These are phyloP conservation scores for Acleris literana DNA, from an alignment of 2,888 invertebrate species.

Conservation along the genomic window DNA sequence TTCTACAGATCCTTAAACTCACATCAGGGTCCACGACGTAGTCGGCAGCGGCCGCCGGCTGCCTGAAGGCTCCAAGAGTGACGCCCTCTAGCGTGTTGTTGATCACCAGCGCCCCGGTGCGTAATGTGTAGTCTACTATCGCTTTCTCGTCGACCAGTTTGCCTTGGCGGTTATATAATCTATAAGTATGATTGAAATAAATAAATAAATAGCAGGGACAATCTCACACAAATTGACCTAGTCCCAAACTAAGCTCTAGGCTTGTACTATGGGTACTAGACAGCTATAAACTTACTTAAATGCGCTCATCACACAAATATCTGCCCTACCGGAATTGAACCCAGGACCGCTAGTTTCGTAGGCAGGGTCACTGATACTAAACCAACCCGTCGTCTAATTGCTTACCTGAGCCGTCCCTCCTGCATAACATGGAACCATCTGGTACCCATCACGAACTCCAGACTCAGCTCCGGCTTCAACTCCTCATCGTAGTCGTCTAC, in stretches of 20 bases:
- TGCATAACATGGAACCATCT: conserved; percentile 76
- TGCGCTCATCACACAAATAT: too few relatives aligned
- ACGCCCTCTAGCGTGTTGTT: conserved; percentile 50
- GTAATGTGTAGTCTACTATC: conserved; percentile 47
- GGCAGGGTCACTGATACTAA: too few relatives aligned
- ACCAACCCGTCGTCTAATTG: neutral
- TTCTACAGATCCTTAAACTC: conserved; percentile 27
- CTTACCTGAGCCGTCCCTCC: conserved; percentile 50
- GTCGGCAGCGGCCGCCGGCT: conserved; percentile 51
- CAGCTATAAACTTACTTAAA: too few relatives aligned
- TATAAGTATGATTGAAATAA: conserved; percentile 25
- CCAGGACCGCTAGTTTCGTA: too few relatives aligned
- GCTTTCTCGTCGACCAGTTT: conserved; percentile 47
- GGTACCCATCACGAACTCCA: conserved; percentile 84
- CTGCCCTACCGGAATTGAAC: too few relatives aligned
- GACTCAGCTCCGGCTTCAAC: conserved; percentile 81
- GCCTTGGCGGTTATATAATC: conserved; percentile 50
- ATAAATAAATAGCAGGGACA: neutral
- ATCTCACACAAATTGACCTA: neutral
- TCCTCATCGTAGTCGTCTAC: conserved; percentile 84
- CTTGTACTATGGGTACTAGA: too few relatives aligned
- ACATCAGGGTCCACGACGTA: conserved; percentile 55
- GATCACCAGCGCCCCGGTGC: conserved; percentile 46
- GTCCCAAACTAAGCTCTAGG: too few relatives aligned
- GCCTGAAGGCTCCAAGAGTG: conserved; percentile 52